Evolutionary conservation across 2,797 vertebrate genomes (phyloP).

Genomic region (Phoeniculus purpureus): DNA sequence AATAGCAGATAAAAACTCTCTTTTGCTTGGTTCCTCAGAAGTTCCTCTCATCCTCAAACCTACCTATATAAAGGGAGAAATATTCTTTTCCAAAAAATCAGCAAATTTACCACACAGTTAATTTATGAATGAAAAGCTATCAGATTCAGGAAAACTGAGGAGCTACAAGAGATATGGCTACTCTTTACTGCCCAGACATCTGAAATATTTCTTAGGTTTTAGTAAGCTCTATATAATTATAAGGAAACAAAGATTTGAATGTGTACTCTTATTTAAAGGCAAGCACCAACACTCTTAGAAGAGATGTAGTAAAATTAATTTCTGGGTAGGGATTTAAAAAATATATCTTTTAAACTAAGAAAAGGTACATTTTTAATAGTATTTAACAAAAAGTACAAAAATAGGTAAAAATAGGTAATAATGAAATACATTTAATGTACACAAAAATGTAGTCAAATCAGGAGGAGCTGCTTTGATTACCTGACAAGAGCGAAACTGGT

Average conservation of each 20-base stretch:
- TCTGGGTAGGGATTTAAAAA: not conserved
- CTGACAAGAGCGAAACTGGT: slow-evolving; percentile 98
- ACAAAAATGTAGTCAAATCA: not conserved
- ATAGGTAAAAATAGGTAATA: not conserved
- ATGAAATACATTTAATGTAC: not conserved
- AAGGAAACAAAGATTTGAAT: not conserved
- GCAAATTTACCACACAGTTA: not conserved
- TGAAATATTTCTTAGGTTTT: not conserved
- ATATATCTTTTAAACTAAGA: not conserved
- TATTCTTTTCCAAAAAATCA: not conserved
- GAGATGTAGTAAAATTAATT: not conserved
- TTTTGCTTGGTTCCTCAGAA: not conserved
- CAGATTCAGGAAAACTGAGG: not conserved
- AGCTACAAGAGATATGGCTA: not conserved
- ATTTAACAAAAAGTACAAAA: not conserved
- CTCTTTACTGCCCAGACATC: not conserved
- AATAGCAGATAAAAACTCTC: not conserved
- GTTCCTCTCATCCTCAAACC: not conserved
- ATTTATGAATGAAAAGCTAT: not conserved
- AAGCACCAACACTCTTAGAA: not conserved
- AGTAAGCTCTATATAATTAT: not conserved
- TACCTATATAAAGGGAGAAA: not conserved
- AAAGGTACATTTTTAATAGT: not conserved
- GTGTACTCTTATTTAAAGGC: not conserved
- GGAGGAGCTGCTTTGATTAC: slow-evolving; percentile 67